phyloP scores from a whole-genome alignment of 2,113 vertebrate genomes.

The Macquaria australasica region DNA sequence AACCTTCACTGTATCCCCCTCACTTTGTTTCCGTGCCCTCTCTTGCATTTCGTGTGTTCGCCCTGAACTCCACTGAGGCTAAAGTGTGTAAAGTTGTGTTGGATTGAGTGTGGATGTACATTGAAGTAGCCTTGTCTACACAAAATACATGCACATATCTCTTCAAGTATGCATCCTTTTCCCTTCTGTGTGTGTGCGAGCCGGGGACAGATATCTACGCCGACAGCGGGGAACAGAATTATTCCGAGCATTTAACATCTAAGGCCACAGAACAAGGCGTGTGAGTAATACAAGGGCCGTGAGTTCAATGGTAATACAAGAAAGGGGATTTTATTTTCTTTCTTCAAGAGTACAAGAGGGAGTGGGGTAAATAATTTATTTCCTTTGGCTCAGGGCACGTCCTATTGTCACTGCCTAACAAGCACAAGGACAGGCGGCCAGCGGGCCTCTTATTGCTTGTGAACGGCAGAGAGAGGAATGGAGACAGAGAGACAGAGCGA shows the following conservation, averaged over 20 bases:
- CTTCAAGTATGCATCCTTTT: conserved; percentile 36
- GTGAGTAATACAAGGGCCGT: conserved; percentile 66
- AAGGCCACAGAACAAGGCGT: conserved; percentile 69
- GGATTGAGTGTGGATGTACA: conserved; percentile 17
- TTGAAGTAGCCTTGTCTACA: conserved; percentile 8
- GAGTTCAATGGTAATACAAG: conserved; percentile 77
- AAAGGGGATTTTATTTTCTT: conserved; percentile 68
- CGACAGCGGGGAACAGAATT: conserved; percentile 76
- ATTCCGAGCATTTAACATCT: conserved; percentile 81
- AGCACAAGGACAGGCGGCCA: conserved; percentile 80
- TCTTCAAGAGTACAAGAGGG: conserved; percentile 75
- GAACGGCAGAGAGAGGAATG: conserved; percentile 69
- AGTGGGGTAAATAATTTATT: conserved; percentile 86
- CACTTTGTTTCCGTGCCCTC: conserved; percentile 31
- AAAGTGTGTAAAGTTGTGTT: neutral
- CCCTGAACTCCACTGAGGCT: neutral
- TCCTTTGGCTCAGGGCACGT: conserved; percentile 83
- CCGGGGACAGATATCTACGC: conserved; percentile 54
- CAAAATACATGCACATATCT: conserved; percentile 15
- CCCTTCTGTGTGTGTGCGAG: conserved; percentile 1
- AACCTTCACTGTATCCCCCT: neutral
- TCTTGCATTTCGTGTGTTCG: conserved; percentile 27
- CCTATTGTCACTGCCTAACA: conserved; percentile 84
- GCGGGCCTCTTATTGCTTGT: conserved; percentile 80
- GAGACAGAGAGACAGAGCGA: conserved; percentile 53